Evolutionary conservation across 2,113 vertebrate species (phyloP), one percentile per base, ranked within the genome.

Genomic region (Vidua chalybeata): DNA sequence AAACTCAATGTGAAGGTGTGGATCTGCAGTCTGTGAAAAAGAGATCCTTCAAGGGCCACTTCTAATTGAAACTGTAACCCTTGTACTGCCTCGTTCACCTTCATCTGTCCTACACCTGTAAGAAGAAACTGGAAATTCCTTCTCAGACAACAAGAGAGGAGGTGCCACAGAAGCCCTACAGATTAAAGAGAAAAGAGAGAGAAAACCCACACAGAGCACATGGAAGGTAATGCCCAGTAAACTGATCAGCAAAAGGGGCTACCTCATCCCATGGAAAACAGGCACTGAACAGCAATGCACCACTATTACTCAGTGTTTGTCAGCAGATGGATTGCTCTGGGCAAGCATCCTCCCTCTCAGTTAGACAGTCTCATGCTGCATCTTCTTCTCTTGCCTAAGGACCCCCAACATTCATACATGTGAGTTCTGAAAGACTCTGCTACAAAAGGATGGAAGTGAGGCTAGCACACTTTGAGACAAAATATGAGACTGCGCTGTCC

Each of bases 311-410:
- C 6, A 1, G 54, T 79, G 31, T 51, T 31, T 49, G 41, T 45
- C 59, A 55, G 19, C 7, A 37, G 7, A 48, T 0, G 0, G 59
- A 69, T 31, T 75, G 37, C 21, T 54, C 41, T 33, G 26, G 10
- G 20, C 0, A 3, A 80, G 28, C n/a, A 62, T 31, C 22, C 17
- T 62, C 35, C 8, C 14, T 46, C 26, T 7, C 27, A 2, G 0
- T 22, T 16, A 7, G 15, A 62, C 0, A 0, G 30, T 45, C 35
- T 84, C 48, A 81, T 0, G 2, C 5, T 54, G 15, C 8, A 37
- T 7, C 22, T 49, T 61, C 43, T 54, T 58, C 17, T 27, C 33
- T 27, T 51, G 20, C 23, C n/a, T 68, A 8, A 76, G 35, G 28
- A 68, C 17, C 7, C 56, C 39, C 49, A 82, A 23, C 3, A 5